phyloP scores from a whole-genome alignment of 2,113 vertebrate species.

The Amphiprion ocellaris region DNA sequence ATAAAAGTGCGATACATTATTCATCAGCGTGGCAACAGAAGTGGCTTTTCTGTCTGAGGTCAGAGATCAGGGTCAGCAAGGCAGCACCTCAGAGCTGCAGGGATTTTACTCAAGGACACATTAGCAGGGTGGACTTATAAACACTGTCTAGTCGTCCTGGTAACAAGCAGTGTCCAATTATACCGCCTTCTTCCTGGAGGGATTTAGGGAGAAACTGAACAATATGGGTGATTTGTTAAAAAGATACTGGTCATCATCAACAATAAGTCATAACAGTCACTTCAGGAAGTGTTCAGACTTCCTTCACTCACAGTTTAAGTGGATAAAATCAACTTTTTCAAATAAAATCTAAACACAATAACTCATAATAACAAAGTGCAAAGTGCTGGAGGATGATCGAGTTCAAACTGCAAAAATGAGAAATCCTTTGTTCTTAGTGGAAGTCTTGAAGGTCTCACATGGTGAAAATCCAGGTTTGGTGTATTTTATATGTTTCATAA shows the following conservation, averaged over 20 bases:
- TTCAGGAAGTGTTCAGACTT: too few species aligned
- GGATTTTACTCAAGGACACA: conserved; percentile 55
- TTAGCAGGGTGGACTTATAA: conserved; percentile 6
- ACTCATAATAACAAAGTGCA: too few species aligned
- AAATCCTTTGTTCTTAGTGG: too few species aligned
- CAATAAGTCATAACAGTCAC: background rate
- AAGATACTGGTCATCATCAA: background rate
- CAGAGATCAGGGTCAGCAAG: conserved; percentile 51
- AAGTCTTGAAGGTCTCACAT: too few species aligned
- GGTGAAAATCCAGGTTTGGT: too few species aligned
- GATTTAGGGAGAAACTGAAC: background rate
- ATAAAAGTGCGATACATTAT: conserved; percentile 62
- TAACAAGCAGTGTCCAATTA: background rate
- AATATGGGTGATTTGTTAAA: background rate
- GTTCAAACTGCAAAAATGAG: too few species aligned
- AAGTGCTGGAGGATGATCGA: too few species aligned
- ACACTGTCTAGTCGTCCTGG: background rate
- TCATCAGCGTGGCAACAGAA: conserved; percentile 22
- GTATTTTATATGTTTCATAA: too few species aligned
- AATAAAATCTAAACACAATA: too few species aligned
- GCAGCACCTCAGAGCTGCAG: conserved; percentile 21
- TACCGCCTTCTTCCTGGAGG: background rate
- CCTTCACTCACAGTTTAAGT: too few species aligned
- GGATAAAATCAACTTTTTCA: too few species aligned
- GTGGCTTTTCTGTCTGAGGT: conserved; percentile 10